Base-by-base conservation (phyloP, 1,140 invertebrate genomes). In the Dendroctonus ponderosae region DNA sequence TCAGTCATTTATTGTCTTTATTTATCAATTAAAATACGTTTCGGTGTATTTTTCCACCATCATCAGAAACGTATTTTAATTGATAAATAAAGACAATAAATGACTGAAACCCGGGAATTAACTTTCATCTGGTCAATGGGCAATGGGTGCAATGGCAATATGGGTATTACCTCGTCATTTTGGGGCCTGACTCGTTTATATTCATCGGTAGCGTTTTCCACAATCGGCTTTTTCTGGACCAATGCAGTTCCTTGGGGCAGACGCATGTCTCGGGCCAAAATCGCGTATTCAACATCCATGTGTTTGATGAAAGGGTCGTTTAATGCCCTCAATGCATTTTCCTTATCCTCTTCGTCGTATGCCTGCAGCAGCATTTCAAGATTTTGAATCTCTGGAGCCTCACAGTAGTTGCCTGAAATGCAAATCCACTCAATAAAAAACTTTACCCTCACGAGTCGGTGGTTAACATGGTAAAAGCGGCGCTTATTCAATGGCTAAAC, bases 281-380 rank as follows among this genome's bases (percentile, higher is more conserved):
- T 87, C 0, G 93, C 85, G 79, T 96, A 97, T 74, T 96, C 94
- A 38, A 96, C 91, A 77, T 98, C 95, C 93, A 97, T 94, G 73
- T 94, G 92, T 67, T 92, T 91, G 60, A 98, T 96, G 76, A 97
- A 96, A 3, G 94, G 88, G 75, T 86, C 87, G 52, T 88, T 87
- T 1, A 97, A 80, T 5, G 92, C 91, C 58, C 82, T 79, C 49
- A 85, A 82, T 0, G 91, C 92, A 7, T 84, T 81, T 53, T 96
- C 91, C 0, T 89, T 84, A 78, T 98, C 94, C 74, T 96, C 92
- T 70, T 96, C 91, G 72, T 97, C 94, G 75, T 90, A 97, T 0
- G 90, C 94, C 80, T 92, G 88, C 9, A 97, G 77, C 6, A 97
- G 78, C 77, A 86, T 86, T 78, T 93, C 89, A 51, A 97, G 79